A percentile compares a stretch with the other conserved stretches of the same genome.
phyloP scores from a whole-genome alignment of 2,113 vertebrate genomes.

The Phodopus roborovskii region DNA sequence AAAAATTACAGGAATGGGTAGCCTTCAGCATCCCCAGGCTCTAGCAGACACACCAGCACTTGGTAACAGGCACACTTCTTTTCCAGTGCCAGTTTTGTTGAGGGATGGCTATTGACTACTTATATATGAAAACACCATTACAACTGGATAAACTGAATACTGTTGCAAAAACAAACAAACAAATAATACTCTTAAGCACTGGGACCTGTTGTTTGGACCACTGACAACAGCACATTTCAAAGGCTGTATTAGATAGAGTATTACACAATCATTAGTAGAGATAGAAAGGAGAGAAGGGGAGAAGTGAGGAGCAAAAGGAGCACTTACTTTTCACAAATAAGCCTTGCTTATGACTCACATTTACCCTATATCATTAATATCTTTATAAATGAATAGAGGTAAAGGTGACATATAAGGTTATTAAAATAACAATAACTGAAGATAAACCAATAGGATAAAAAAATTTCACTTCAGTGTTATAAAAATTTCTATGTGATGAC shows the following conservation, averaged over 20 bases:
- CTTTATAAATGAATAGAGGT: background rate
- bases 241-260: background rate
- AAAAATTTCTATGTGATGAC: background rate
- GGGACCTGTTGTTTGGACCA: background rate
- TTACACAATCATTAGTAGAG: background rate
- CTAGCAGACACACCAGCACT: background rate
- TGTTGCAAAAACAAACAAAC: background rate
- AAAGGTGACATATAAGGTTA: background rate
- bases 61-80: background rate
- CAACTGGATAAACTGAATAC: background rate
- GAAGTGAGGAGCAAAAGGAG: background rate
- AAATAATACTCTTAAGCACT: background rate
- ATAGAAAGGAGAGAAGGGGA: background rate
- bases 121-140: background rate
- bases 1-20: background rate
- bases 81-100: background rate
- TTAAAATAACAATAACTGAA: background rate
- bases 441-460: background rate
- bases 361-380: background rate
- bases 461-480: background rate
- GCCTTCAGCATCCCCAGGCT: background rate
- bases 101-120: background rate
- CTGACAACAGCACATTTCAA: background rate
- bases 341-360: background rate
- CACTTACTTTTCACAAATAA: background rate